These are phyloP conservation scores for Ectemnius continuus DNA, from an alignment of 2,888 invertebrate species.

Conservation along the genomic window DNA sequence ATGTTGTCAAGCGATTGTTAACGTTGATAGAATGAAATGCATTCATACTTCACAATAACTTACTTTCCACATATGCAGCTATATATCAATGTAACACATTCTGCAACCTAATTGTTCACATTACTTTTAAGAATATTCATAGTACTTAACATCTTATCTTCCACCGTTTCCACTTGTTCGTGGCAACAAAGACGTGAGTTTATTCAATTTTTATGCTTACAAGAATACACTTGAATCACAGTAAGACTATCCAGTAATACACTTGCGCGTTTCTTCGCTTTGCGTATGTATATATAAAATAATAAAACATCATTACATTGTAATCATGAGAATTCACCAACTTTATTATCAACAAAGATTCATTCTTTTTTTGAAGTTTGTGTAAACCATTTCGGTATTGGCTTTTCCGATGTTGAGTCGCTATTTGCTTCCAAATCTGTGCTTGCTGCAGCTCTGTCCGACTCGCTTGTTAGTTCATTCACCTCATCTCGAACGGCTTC, in stretches of 20 bases:
- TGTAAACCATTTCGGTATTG: conserved; percentile 67
- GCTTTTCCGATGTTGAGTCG: conserved; percentile 32
- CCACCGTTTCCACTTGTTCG: too few relatives aligned
- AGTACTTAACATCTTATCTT: background rate
- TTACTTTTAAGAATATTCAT: conserved; percentile 19
- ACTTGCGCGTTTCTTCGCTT: conserved; percentile 14
- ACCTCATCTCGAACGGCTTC: too few relatives aligned
- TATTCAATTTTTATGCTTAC: conserved; percentile 22
- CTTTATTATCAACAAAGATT: conserved; percentile 20
- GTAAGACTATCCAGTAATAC: conserved; percentile 26
- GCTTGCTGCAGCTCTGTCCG: background rate
- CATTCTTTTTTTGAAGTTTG: conserved; percentile 56
- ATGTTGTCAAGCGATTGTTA: conserved; percentile 17
- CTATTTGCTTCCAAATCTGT: conserved; percentile 25
- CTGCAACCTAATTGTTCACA: conserved; percentile 10
- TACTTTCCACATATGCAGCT: conserved; percentile 3
- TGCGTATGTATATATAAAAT: conserved; percentile 34
- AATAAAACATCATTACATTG: conserved; percentile 35
- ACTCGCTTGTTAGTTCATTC: background rate
- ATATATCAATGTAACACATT: conserved; percentile 16
- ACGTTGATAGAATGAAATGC: background rate
- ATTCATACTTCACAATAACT: background rate
- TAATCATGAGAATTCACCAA: conserved; percentile 18
- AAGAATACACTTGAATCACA: conserved; percentile 31
- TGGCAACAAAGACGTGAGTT: background rate